Evolutionary conservation across 2,888 invertebrate species (phyloP), one percentile per base, ranked within the genome.

Genomic region (Synanthedon tipuliformis): DNA sequence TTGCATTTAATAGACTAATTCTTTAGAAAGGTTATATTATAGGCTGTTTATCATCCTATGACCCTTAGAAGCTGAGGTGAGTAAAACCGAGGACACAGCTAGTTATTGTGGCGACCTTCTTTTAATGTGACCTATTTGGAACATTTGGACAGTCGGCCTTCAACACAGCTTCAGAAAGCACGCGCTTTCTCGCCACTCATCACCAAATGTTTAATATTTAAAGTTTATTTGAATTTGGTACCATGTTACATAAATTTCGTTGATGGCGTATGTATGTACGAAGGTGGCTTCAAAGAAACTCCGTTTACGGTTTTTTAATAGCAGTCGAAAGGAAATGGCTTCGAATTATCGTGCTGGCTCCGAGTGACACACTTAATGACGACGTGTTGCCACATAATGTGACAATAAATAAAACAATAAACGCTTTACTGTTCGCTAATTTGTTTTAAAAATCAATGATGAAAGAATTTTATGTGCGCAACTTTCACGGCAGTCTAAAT

Each of bases 231-330:
- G 13, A 11, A n/a, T 41, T 11, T 41, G 5, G 41, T 41, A 45
- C 13, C 45, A 13, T 12, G n/a, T 15, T 34, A 34, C 10, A 34
- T 34, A 34, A 45, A 45, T 45, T 45, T 45, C 15, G 45, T 45
- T 45, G 45, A 45, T 45, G n/a, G n/a, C 15, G 45, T 34, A 13
- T 13, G 45, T 34, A 45, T 45, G 45, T 41, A 23, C 41, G 16
- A 8, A 49, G 13, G 15, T 41, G 40, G 11, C 40, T 52, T 54
- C 51, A 52, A 51, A 41, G 51, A 48, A 45, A 49, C 27, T 51
- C 41, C 16, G 45, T 54, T 54, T 52, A 54, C 51, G 48, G 49
- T 27, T 48, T 52, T 54, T 54, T 51, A 52, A 52, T 54, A 52
- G 40, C 51, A 41, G 7, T 45, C 51, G 41, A 50, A 48, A 48